Evolutionary conservation across 2,888 invertebrate species (phyloP).

Genomic region (Mantis religiosa): DNA sequence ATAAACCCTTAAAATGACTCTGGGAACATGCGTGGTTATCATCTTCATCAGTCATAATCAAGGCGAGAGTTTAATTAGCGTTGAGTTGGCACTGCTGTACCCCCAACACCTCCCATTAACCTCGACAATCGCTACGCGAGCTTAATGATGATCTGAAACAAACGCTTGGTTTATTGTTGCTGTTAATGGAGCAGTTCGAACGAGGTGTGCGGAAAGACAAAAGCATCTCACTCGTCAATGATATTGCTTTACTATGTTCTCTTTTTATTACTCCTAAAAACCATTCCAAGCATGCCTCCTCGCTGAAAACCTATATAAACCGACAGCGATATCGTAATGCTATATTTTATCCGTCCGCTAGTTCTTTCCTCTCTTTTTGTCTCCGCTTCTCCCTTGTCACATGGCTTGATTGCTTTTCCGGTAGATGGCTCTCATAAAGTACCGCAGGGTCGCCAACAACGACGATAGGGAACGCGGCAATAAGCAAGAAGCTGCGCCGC

Average conservation of each 20-base stretch:
- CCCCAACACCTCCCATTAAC: not conserved
- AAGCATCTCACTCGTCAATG: not conserved
- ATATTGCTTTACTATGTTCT: not conserved
- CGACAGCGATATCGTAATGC: not conserved
- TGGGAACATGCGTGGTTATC: not conserved
- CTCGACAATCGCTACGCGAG: not conserved
- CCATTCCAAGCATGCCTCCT: not conserved
- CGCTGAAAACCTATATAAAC: not conserved
- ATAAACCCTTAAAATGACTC: not conserved
- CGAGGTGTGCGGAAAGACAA: not conserved
- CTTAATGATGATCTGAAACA: not conserved
- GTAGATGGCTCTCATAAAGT: slow-evolving; percentile 4
- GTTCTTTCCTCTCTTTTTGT: not conserved
- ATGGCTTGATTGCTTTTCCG: slow-evolving; percentile 13
- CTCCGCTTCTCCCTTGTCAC: not conserved
- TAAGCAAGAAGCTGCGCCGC: not conserved
- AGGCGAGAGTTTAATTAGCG: not conserved
- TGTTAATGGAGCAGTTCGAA: not conserved
- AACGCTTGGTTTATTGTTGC: not conserved
- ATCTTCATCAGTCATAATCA: slow-evolving; percentile 3
- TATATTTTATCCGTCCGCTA: not conserved
- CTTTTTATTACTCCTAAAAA: not conserved
- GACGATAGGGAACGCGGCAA: not conserved
- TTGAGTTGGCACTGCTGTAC: slow-evolving; percentile 8
- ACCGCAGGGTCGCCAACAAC: not conserved